phyloP scores from a whole-genome alignment of 2,888 invertebrate genomes.

The Opisthograptis luteolata region DNA sequence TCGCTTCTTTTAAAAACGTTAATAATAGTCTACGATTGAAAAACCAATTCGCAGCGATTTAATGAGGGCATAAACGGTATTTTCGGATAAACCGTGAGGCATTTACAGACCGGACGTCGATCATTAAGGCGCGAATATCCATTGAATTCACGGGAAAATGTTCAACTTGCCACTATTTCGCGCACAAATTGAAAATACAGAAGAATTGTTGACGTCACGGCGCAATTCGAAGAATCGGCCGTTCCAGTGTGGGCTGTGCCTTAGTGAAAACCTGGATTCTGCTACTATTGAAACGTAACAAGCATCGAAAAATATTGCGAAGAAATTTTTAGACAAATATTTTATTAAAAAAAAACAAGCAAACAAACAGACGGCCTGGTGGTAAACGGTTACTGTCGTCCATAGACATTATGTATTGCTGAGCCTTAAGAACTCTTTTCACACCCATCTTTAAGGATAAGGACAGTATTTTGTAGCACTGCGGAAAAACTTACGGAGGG shows the following conservation, averaged over 20 bases:
- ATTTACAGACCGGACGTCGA: slow-evolving; percentile 41
- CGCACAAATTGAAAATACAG: slow-evolving; percentile 51
- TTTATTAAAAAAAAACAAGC: too few relatives aligned
- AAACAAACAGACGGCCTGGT: too few relatives aligned
- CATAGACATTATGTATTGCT: too few relatives aligned
- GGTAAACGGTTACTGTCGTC: too few relatives aligned
- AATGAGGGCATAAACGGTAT: slow-evolving; percentile 39
- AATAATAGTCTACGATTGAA: slow-evolving; percentile 22
- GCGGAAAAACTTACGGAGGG: too few relatives aligned
- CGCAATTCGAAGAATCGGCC: slow-evolving; percentile 50
- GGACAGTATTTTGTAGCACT: too few relatives aligned
- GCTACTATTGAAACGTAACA: too few relatives aligned
- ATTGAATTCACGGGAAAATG: slow-evolving; percentile 35
- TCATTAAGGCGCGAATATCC: slow-evolving; percentile 43
- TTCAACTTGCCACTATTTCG: slow-evolving; percentile 25
- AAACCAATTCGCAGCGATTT: slow-evolving; percentile 35
- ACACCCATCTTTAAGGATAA: too few relatives aligned
- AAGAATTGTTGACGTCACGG: slow-evolving; percentile 46
- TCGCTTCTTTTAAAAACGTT: background rate
- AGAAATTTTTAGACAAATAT: too few relatives aligned
- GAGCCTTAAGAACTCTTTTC: too few relatives aligned
- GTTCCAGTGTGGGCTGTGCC: background rate
- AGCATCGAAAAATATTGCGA: too few relatives aligned
- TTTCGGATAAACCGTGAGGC: slow-evolving; percentile 37
- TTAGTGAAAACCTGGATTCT: too few relatives aligned